Conservation (phyloP, 1,140 invertebrate species). For the Idris sp. region DNA sequence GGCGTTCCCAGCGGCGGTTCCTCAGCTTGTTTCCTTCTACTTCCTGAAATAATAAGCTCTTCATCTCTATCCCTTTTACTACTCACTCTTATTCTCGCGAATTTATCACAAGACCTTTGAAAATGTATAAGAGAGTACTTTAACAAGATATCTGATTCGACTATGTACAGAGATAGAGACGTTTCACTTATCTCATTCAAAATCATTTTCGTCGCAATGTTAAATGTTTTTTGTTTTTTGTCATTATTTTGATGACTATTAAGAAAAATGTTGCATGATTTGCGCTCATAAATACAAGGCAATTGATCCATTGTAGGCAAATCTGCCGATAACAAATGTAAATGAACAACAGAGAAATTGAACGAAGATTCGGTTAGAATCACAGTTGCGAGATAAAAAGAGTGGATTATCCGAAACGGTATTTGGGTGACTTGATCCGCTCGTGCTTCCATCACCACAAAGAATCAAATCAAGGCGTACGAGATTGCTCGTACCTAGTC, state of each 20-base stretch:
- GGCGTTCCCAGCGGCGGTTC: conserved; percentile 66
- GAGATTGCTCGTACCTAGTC: conserved; percentile 67
- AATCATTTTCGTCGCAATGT: conserved; percentile 16
- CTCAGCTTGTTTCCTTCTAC: conserved; percentile 63
- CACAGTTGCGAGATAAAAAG: conserved; percentile 57
- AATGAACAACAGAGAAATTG: conserved; percentile 52
- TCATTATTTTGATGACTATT: too few species aligned
- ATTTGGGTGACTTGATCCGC: conserved; percentile 69
- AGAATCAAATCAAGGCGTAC: conserved; percentile 75
- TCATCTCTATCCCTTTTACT: conserved; percentile 72
- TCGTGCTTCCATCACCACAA: conserved; percentile 70
- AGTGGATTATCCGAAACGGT: conserved; percentile 68
- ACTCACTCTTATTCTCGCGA: conserved; percentile 54
- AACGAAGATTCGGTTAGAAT: conserved; percentile 35
- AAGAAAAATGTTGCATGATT: too few species aligned
- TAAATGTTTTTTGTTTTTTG: too few species aligned
- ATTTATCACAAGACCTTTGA: conserved; percentile 67
- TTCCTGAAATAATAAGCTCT: conserved; percentile 73
- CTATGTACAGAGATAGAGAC: conserved; percentile 22
- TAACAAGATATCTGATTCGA: conserved; percentile 53
- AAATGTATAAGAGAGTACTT: conserved; percentile 61
- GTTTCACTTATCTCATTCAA: conserved; percentile 34
- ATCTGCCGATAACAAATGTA: conserved; percentile 29
- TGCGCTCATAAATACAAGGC: not conserved
- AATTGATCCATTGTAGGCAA: not conserved